Evolutionary conservation across 2,113 vertebrate species (phyloP), one percentile per base, ranked within the genome.

Genomic region (Callocephalon fimbriatum): DNA sequence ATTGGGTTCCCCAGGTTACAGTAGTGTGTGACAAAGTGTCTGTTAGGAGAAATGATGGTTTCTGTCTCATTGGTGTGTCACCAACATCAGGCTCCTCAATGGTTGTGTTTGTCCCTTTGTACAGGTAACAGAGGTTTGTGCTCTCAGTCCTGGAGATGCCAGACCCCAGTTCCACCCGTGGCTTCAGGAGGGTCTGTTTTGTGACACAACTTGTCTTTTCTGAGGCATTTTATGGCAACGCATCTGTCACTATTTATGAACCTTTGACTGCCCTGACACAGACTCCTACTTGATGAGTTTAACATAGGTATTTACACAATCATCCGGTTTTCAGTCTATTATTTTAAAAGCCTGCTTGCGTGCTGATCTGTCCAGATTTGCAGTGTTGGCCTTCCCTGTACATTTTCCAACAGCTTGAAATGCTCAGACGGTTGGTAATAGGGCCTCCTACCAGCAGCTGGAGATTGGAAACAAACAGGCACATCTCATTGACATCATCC

Each of bases 401-500:
- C 71, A 59, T 95, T 93, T 93, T 94, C 79, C 86, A 88, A 44
- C 79, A 90, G 82, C 75, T 76, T 74, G 75, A 96, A 86, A 96
- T 97, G 88, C 95, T 95, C 97, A 97, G 96, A 96, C 96, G 1
- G 88, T 92, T 95, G 92, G 96, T 97, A 93, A 97, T 96, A 83
- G 79, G 82, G 82, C 95, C 82, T 95, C 92, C 79, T 92, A 90
- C 88, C 75, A 94, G 88, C 90, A 88, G 86, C 82, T 88, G 86
- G 79, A 81, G 72, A 91, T 77, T 92, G 92, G 90, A 95, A 97
- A 93, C 86, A 95, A 97, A 93, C 86, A 95, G 96, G 68, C 93
- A 86, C 63, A 74, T 90, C 79, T 56, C 5, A 1, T 40, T 97
- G 97, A 92, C 92, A 71, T 93, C 94, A 96, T 88, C 56, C 54